A percentile compares a stretch with the other conserved stretches of the same genome.
Conservation (phyloP, 2,113 vertebrate genomes). For the Psammodynastes pulverulentus region DNA sequence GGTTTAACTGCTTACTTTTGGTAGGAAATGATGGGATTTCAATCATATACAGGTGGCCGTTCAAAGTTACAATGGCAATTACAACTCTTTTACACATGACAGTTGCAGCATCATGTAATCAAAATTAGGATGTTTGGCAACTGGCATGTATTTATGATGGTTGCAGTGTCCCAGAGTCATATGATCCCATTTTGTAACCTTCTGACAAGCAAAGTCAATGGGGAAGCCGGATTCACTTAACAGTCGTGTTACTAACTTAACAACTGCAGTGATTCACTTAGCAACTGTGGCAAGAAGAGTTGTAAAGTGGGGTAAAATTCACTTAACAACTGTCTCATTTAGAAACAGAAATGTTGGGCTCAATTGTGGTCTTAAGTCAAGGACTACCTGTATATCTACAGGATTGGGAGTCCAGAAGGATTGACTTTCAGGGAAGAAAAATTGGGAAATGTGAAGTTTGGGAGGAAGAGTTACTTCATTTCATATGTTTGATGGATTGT, state of each 20-base stretch:
- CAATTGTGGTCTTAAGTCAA: not conserved
- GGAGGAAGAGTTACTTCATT: not conserved
- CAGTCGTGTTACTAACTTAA: not conserved
- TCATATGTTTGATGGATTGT: not conserved
- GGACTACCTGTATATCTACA: not conserved
- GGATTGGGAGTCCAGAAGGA: too few relatives aligned
- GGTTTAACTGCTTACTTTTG: not conserved
- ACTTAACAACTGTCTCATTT: not conserved
- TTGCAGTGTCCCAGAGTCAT: not conserved
- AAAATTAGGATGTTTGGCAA: not conserved
- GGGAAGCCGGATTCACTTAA: not conserved
- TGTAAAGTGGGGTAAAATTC: not conserved
- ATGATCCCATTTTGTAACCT: not conserved
- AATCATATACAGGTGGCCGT: not conserved
- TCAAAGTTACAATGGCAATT: not conserved
- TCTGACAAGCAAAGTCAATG: not conserved
- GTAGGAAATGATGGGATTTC: not conserved
- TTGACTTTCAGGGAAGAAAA: slow-evolving; percentile 54
- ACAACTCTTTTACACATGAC: not conserved
- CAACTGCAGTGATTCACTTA: not conserved
- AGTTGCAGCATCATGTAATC: not conserved
- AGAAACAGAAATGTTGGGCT: not conserved
- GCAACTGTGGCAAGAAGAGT: not conserved
- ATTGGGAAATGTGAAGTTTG: not conserved
- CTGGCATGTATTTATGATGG: not conserved